These are phyloP conservation scores for Drosophila kambysellisi DNA, from an alignment of 2,888 invertebrate genomes.

Conservation along the genomic window DNA sequence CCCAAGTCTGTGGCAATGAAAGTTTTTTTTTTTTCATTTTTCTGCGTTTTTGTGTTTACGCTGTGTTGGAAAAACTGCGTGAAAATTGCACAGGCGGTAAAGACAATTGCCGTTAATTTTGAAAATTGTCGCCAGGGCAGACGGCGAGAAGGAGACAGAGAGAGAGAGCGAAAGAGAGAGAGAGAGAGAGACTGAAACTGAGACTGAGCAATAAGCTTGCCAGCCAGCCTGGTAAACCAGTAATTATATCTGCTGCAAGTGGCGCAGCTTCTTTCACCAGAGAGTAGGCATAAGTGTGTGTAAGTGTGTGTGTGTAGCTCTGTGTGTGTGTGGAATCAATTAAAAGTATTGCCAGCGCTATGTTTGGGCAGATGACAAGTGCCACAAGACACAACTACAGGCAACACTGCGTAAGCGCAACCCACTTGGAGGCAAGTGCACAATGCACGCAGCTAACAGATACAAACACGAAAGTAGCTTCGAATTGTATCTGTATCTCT, in stretches of 20 bases:
- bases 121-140: slow-evolving; percentile 76
- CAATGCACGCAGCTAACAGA: slow-evolving; percentile 52
- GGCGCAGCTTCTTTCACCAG: slow-evolving; percentile 76
- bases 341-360: slow-evolving; percentile 76
- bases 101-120: slow-evolving; percentile 80
- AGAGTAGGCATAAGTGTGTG: slow-evolving; percentile 17
- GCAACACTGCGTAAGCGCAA: slow-evolving; percentile 56
- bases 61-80: slow-evolving; percentile 74
- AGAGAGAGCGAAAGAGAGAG: background rate
- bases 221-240: slow-evolving; percentile 59
- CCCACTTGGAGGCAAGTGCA: slow-evolving; percentile 63
- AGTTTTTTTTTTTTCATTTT: slow-evolving; percentile 49
- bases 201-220: slow-evolving; percentile 23
- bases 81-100: slow-evolving; percentile 74
- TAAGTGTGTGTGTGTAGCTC: slow-evolving; percentile 30
- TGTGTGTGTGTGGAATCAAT: slow-evolving; percentile 69
- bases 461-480: slow-evolving; percentile 51
- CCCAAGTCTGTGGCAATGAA: slow-evolving; percentile 59
- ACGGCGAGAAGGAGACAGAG: background rate
- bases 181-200: background rate
- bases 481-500: slow-evolving; percentile 29
- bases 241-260: slow-evolving; percentile 71
- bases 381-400: slow-evolving; percentile 45
- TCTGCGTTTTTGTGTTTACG: slow-evolving; percentile 42
- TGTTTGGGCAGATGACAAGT: slow-evolving; percentile 80